These are phyloP conservation scores for Uropetala carovei DNA, from an alignment of 2,888 invertebrate genomes.

Conservation along the genomic window DNA sequence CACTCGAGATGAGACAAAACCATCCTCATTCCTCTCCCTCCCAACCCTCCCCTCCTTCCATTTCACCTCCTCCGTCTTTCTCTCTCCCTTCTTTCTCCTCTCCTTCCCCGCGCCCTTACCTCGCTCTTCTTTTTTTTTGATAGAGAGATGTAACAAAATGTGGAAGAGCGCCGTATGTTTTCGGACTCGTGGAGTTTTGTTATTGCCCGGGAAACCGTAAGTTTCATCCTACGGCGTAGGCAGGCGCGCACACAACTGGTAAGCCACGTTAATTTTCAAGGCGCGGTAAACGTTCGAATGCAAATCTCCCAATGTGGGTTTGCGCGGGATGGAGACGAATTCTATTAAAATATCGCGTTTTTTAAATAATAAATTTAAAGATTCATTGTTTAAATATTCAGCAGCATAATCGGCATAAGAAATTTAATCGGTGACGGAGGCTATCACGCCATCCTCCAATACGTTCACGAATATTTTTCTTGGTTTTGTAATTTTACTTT, in stretches of 20 bases:
- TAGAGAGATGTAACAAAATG: background rate
- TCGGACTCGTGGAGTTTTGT: slow-evolving; percentile 12
- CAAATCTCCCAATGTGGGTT: background rate
- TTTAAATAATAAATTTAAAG: too few relatives aligned
- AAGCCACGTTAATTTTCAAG: background rate
- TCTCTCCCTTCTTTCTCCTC: background rate
- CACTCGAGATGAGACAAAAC: background rate
- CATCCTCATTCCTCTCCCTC: background rate
- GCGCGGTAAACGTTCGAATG: background rate
- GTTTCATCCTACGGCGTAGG: slow-evolving; percentile 16
- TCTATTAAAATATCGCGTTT: background rate
- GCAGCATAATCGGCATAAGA: too few relatives aligned
- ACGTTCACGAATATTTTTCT: too few relatives aligned
- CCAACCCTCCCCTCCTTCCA: background rate
- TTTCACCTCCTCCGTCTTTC: background rate
- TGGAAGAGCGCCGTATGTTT: slow-evolving; percentile 24
- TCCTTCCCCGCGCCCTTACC: background rate
- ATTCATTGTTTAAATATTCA: too few relatives aligned
- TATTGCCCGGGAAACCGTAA: slow-evolving; percentile 22
- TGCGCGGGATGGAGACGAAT: background rate
- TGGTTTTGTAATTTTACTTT: too few relatives aligned
- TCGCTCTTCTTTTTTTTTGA: background rate
- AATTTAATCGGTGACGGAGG: too few relatives aligned
- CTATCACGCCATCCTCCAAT: too few relatives aligned
- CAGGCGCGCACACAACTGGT: background rate